These are phyloP conservation scores for Xerus rutilus DNA, from an alignment of 2,797 vertebrate species.

Conservation along the genomic window DNA sequence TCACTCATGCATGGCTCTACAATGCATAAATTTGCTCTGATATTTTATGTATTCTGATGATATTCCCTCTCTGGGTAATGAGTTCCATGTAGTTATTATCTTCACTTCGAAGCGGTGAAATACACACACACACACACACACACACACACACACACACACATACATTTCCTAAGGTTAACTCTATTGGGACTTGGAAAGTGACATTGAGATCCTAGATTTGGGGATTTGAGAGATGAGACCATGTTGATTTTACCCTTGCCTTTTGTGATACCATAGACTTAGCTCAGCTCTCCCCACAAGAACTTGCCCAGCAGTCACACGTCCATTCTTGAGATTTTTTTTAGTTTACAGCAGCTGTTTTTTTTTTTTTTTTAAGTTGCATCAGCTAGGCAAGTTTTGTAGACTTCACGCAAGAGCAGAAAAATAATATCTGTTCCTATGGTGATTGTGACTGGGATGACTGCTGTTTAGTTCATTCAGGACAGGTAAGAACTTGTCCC, in stretches of 20 bases:
- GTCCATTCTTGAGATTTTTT: conserved; percentile 61
- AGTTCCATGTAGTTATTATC: not conserved
- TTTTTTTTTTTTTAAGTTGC: no score
- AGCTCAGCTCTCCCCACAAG: not conserved
- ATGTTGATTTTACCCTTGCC: not conserved
- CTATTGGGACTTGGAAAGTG: conserved; percentile 21
- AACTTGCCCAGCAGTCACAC: not conserved
- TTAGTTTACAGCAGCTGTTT: conserved; percentile 38
- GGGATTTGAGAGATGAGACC: conserved; percentile 37
- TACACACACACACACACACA: no score
- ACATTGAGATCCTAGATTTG: conserved; percentile 57
- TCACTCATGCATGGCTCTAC: not conserved
- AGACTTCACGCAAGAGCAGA: not conserved
- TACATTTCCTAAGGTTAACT: conserved; percentile 5
- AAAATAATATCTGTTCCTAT: conserved; percentile 43
- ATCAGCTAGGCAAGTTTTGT: conserved; percentile 64
- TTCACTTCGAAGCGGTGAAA: not conserved
- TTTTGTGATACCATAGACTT: conserved; percentile 17
- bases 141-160: no score
- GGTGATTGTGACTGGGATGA: not conserved
- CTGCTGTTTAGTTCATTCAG: conserved; percentile 8
- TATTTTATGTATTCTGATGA: conserved; percentile 52
- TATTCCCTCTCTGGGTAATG: not conserved
- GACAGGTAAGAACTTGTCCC: conserved; percentile 46
- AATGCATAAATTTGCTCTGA: not conserved